These are phyloP conservation scores for Cydia fagiglandana DNA, from an alignment of 1,140 invertebrate species.

Conservation along the genomic window DNA sequence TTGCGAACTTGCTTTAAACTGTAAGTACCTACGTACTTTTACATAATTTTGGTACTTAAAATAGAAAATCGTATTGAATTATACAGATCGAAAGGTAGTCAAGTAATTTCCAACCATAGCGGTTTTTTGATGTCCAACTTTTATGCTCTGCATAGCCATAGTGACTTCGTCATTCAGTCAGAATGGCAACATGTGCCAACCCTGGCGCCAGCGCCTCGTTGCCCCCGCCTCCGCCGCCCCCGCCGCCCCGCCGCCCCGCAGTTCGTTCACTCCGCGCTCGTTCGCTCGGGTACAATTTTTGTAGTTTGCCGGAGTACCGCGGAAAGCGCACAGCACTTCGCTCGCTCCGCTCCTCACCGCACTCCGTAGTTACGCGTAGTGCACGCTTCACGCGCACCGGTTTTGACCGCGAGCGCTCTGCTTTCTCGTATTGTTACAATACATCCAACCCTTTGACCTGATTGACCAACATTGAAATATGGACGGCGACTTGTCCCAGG, in stretches of 20 bases:
- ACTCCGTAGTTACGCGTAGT: slow-evolving; percentile 27
- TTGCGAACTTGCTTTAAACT: no score
- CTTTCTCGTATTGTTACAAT: slow-evolving; percentile 23
- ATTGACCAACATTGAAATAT: slow-evolving; percentile 40
- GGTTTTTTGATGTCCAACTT: background rate
- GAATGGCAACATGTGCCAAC: background rate
- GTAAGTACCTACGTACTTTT: no score
- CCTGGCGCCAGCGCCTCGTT: slow-evolving; percentile 33
- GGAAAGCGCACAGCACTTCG: slow-evolving; percentile 10
- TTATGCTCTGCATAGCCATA: background rate
- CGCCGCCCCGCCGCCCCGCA: slow-evolving; percentile 33
- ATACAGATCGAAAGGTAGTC: no score
- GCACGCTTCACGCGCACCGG: slow-evolving; percentile 12
- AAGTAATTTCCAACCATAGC: no score
- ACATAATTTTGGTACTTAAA: no score
- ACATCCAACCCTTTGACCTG: background rate
- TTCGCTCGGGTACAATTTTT: background rate
- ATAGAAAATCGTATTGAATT: no score
- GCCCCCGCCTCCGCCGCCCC: slow-evolving; percentile 30
- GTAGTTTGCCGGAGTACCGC: slow-evolving; percentile 11
- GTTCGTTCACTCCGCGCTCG: slow-evolving; percentile 22
- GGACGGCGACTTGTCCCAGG: slow-evolving; percentile 64
- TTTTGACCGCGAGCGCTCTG: slow-evolving; percentile 19
- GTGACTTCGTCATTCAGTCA: background rate
- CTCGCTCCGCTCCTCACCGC: slow-evolving; percentile 10